Evolutionary conservation across 2,797 vertebrate genomes (phyloP).

Genomic region (Microctenopoma steveboyesi): DNA sequence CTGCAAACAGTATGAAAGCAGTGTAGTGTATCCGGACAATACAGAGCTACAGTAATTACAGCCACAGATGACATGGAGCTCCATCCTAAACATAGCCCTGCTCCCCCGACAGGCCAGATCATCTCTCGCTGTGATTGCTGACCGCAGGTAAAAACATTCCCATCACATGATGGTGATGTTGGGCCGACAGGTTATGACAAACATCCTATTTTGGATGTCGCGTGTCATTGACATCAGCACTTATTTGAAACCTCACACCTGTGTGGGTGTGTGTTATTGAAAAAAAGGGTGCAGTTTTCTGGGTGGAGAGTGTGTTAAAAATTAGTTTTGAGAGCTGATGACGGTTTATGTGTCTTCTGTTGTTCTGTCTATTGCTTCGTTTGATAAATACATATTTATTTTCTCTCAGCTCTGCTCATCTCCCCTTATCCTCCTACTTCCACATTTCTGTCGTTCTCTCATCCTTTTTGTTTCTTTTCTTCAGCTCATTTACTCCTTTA

Average conservation of each 20-base stretch:
- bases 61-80: conserved; percentile 16
- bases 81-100: conserved; percentile 55
- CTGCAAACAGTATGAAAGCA: not conserved
- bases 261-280: not conserved
- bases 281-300: not conserved
- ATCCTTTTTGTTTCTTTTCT: too few species aligned
- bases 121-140: conserved; percentile 53
- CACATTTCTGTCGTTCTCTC: too few species aligned
- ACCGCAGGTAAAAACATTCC: conserved; percentile 57
- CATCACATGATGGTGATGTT: conserved; percentile 31
- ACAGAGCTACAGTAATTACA: not conserved
- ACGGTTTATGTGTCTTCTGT: not conserved
- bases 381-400: not conserved
- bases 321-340: conserved; percentile 4
- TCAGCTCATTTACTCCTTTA: too few species aligned
- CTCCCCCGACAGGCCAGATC: conserved; percentile 48
- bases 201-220: conserved; percentile 42
- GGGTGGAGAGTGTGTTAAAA: not conserved
- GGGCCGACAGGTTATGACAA: conserved; percentile 39
- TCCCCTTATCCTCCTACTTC: too few species aligned
- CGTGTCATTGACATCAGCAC: conserved; percentile 21
- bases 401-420: not conserved
- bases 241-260: conserved; percentile 7
- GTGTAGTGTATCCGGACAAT: conserved; percentile 27
- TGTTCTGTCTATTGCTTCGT: not conserved